Base-by-base conservation (phyloP, 2,113 vertebrate genomes). In the Numida meleagris region DNA sequence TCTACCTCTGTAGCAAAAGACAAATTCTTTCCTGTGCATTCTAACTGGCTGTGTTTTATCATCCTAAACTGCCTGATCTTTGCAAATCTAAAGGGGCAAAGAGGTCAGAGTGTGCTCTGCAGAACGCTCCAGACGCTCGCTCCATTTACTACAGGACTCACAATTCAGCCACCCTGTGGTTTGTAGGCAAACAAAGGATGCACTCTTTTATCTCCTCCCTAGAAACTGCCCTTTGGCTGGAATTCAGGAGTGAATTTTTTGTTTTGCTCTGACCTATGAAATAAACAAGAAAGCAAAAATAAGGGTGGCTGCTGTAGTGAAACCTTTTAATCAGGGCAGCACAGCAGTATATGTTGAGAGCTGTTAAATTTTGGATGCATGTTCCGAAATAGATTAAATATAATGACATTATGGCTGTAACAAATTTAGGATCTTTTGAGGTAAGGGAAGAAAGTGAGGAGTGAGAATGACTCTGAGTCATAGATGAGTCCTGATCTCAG, bases 381-480 rank as follows among this genome's bases (percentile, higher is more conserved):
- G 25, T 72, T 86, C 75, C 40, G 88, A 77, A 94, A 85, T 51
- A 84, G 66, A 67, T 85, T 87, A 85, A 73, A 81, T 29, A 31
- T 91, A 75, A 82, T 53, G 66, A 55, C 57, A 94, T 84, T 87
- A 82, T 17, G 55, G 23, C 46, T 90, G 67, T 51, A 90, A 75
- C 40, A 89, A 74, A 92, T 63, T 82, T 77, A 67, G 70, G 90
- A 71, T 75, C 48, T 95, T 94, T 72, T 89, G 70, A 93, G 86
- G 80, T 81, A 88, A 89, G 24, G n/a, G 82, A 90, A 89, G 86
- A 96, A 89, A 89, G n/a, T 18, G 36, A 18, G 51, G 70, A 85
- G 84, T 78, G 84, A 87, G 86, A 88, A 95, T 62, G 79, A 81
- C n/a, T 95, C 88, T 96, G 96, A 97, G 89, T 96, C 96, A 96